These are phyloP conservation scores for Papilio protenor DNA, from an alignment of 2,888 invertebrate species.

Conservation along the genomic window DNA sequence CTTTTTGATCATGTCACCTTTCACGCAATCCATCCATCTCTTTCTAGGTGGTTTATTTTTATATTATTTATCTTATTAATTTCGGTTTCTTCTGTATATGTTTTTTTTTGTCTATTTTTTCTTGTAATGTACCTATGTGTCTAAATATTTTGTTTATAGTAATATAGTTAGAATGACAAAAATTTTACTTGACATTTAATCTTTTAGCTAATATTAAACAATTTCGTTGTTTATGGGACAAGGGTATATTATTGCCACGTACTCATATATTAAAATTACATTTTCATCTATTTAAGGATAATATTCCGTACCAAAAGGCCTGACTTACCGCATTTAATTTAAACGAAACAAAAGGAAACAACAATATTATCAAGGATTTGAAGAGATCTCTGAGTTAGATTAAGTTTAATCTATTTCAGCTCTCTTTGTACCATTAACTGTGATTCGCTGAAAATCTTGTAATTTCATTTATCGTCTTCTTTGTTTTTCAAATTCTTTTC, in stretches of 20 bases:
- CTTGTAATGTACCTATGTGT: no score
- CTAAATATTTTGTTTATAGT: no score
- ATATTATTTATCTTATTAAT: no score
- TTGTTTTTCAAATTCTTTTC: neutral
- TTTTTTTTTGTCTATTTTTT: no score
- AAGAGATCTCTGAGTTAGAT: constrained; percentile 24
- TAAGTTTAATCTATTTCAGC: constrained; percentile 33
- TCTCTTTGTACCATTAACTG: constrained; percentile 31
- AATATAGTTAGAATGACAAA: no score
- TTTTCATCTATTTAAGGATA: neutral
- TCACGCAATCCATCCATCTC: no score
- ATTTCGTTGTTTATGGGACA: neutral
- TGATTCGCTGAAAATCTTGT: constrained; percentile 29
- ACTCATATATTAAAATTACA: neutral
- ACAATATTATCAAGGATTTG: constrained; percentile 31
- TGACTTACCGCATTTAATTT: constrained; percentile 26
- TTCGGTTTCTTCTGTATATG: no score
- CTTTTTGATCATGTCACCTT: no score
- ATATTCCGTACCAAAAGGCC: neutral
- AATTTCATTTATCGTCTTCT: constrained; percentile 11
- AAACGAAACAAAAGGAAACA: constrained; percentile 31
- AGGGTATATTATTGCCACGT: neutral
- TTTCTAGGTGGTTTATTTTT: no score
- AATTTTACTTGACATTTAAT: no score
- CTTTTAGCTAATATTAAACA: no score